These are phyloP conservation scores for Hyposoter didymator DNA, from an alignment of 2,888 invertebrate genomes.

Conservation along the genomic window DNA sequence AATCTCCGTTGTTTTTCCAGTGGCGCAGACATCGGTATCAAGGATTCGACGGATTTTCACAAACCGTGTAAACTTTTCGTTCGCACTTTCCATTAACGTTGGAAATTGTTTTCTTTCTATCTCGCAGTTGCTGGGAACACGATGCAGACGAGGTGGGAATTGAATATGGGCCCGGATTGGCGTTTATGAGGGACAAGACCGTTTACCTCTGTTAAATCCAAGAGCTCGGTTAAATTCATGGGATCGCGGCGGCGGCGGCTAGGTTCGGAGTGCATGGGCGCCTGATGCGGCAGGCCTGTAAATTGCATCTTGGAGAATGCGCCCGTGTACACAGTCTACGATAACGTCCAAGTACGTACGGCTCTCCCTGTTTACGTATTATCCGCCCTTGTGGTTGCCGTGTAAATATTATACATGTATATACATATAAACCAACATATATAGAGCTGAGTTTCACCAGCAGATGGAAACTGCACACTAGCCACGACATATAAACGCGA, in stretches of 20 bases:
- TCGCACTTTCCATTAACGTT: too few species aligned
- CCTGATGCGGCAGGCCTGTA: slow-evolving; percentile 9
- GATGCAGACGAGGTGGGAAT: not conserved
- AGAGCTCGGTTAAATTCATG: slow-evolving; percentile 19
- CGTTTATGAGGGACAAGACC: slow-evolving; percentile 3
- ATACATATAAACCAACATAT: slow-evolving; percentile 28
- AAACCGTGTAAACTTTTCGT: too few species aligned
- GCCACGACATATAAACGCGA: slow-evolving; percentile 12
- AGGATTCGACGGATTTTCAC: too few species aligned
- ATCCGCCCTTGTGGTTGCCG: slow-evolving; percentile 39
- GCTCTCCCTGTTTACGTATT: slow-evolving; percentile 44
- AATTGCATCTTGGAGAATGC: slow-evolving; percentile 27
- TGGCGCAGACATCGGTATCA: too few species aligned
- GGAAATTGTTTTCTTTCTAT: not conserved
- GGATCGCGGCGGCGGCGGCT: not conserved
- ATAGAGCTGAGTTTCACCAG: not conserved
- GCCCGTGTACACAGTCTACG: slow-evolving; percentile 30
- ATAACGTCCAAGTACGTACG: slow-evolving; percentile 41
- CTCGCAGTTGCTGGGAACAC: not conserved
- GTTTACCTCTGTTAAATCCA: slow-evolving; percentile 33
- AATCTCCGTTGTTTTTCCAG: too few species aligned
- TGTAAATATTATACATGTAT: slow-evolving; percentile 22
- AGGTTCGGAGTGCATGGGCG: slow-evolving; percentile 17
- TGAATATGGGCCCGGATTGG: not conserved
- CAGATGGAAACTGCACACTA: not conserved